These are phyloP conservation scores for Gibbula magus DNA, from an alignment of 2,888 invertebrate species.

Conservation along the genomic window DNA sequence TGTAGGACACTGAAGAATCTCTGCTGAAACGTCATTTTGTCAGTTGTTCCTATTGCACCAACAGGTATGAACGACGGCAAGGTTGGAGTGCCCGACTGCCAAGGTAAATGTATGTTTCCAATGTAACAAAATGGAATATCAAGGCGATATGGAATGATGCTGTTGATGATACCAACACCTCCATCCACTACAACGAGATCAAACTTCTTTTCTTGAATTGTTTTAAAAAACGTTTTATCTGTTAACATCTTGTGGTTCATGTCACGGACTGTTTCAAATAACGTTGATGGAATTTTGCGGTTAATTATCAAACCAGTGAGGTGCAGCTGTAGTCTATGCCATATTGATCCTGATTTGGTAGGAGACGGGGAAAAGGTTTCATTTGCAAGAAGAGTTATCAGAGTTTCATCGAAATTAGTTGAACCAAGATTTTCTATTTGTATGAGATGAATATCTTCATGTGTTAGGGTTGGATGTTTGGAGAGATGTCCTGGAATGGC, in stretches of 20 bases:
- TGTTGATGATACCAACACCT: neutral
- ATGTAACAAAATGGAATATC: slow-evolving; percentile 32
- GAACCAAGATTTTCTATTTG: neutral
- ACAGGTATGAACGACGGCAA: slow-evolving; percentile 2
- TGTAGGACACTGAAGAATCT: neutral
- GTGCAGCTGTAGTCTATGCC: neutral
- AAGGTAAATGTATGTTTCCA: neutral
- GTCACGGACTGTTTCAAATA: neutral
- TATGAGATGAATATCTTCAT: neutral
- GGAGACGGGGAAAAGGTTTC: neutral
- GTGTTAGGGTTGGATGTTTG: neutral
- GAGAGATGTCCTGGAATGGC: neutral
- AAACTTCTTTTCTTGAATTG: neutral
- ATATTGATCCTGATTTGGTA: neutral
- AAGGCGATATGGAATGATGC: slow-evolving; percentile 31
- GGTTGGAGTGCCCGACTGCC: neutral
- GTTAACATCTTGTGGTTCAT: neutral
- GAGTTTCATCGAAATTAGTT: neutral
- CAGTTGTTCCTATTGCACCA: neutral
- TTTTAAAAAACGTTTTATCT: neutral
- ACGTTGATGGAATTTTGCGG: neutral
- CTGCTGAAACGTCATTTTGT: neutral
- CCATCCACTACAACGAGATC: neutral
- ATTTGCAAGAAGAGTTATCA: neutral
- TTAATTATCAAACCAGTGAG: neutral